Base-by-base conservation (phyloP, 2,888 invertebrate genomes). In the Caenorhabditis wallacei region DNA sequence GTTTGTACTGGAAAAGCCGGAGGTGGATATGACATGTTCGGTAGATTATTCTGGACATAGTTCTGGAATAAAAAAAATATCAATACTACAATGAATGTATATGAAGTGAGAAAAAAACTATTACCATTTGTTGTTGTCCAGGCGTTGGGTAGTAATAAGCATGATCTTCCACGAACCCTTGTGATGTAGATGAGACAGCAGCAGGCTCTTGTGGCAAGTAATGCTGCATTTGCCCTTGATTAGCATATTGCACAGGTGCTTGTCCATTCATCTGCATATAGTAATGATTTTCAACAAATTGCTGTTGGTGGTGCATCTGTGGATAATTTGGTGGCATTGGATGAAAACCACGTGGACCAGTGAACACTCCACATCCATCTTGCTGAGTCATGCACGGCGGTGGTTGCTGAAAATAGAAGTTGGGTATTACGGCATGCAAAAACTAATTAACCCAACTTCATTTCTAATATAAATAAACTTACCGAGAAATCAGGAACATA, bases 401-500 rank as follows among this genome's bases (percentile, higher is more conserved):
- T 13, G 78, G 78, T 20, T 69, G 78, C 78, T 78, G 78, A 51
- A 72, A 66, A 48, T n/a, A 2, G 11, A 56, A 35, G 24, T 37
- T 30, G n/a, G 26, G 24, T 54, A n/a, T n/a, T 8, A n/a, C 24
- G 40, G n/a, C 13, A n/a, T 37, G 4, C 43, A 43, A 40, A 53
- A 24, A 61, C 43, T 7, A 48, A 13, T 5, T 7, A 40, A 10
- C 5, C 13, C 46, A 48, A 48, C 46, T 48, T 48, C 18, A 18
- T 48, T n/a, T 18, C 16, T 48, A 40, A 20, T n/a, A 13, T 20
- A 2, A 16, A 26, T 22, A 56, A 54, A 26, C 66, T n/a, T 18
- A 78, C 78, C 69, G 78, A 68, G 18, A 78, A 78, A 22, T 78
- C 78, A 13, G 78, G 63, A 35, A 69, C 35, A n/a, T 35, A 63